These are phyloP conservation scores for Bursaphelenchus okinawaensis DNA, from an alignment of 2,888 invertebrate genomes.

Conservation along the genomic window DNA sequence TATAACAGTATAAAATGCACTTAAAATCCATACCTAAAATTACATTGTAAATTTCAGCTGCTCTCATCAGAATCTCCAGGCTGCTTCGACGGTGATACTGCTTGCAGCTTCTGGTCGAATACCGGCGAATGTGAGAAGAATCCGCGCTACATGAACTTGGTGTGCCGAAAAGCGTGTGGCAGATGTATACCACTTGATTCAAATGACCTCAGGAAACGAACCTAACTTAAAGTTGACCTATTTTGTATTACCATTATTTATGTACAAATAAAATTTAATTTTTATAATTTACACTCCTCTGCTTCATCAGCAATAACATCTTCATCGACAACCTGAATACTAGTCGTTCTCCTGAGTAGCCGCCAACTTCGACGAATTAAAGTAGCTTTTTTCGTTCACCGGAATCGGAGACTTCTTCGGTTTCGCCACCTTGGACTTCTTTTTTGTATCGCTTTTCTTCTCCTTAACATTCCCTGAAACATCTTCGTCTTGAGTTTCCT, in stretches of 20 bases:
- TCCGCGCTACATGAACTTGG: conserved; percentile 6
- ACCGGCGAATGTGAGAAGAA: background rate
- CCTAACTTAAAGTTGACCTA: no score
- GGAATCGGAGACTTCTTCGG: no score
- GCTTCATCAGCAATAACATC: no score
- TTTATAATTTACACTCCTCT: no score
- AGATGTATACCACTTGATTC: background rate
- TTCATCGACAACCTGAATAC: no score
- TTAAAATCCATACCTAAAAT: no score
- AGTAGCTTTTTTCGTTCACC: no score
- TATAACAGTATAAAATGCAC: background rate
- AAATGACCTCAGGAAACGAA: background rate
- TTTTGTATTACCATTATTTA: no score
- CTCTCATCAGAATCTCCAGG: background rate
- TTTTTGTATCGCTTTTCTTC: background rate
- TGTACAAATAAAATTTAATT: no score
- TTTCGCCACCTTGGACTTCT: no score
- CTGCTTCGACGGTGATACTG: conserved; percentile 2
- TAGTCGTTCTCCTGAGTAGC: no score
- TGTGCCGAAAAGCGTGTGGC: background rate
- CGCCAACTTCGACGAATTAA: no score
- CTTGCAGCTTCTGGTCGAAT: conserved; percentile 2
- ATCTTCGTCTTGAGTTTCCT: background rate
- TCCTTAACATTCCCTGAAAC: background rate
- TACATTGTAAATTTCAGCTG: background rate